Conservation (phyloP, 2,888 invertebrate species). For the Lithophane ornitopus region DNA sequence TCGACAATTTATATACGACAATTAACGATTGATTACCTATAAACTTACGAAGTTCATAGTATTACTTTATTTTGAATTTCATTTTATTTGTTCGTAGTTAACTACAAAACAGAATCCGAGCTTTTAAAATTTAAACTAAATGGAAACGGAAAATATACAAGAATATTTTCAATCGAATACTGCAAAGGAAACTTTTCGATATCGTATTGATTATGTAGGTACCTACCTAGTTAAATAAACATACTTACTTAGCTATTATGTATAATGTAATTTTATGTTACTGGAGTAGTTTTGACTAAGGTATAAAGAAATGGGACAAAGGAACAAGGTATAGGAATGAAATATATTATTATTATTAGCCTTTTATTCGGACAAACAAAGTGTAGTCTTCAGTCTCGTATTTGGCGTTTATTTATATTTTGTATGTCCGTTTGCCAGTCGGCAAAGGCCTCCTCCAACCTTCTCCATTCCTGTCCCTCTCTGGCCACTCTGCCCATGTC, state of each 20-base stretch:
- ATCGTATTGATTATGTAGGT: constrained; percentile 21
- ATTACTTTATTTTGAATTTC: too few species aligned
- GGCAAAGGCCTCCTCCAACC: too few species aligned
- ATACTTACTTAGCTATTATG: neutral
- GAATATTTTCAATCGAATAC: constrained; percentile 28
- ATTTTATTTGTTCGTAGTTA: neutral
- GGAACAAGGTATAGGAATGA: neutral
- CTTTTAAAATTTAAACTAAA: constrained; percentile 24
- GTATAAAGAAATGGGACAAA: neutral
- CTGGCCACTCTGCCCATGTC: too few species aligned
- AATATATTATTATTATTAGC: neutral
- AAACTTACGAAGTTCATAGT: too few species aligned
- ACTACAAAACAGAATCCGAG: neutral
- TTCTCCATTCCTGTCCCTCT: too few species aligned
- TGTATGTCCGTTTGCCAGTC: too few species aligned
- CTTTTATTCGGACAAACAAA: too few species aligned
- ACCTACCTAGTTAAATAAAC: constrained; percentile 5
- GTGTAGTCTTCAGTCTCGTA: too few species aligned
- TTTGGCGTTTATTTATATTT: too few species aligned
- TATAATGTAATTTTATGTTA: constrained; percentile 11
- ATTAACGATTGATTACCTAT: too few species aligned
- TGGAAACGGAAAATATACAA: constrained; percentile 8
- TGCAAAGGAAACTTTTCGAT: constrained; percentile 8
- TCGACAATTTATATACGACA: too few species aligned
- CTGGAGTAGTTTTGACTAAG: neutral